Base-by-base conservation (phyloP, 2,888 invertebrate species). In the Blera fallax region DNA sequence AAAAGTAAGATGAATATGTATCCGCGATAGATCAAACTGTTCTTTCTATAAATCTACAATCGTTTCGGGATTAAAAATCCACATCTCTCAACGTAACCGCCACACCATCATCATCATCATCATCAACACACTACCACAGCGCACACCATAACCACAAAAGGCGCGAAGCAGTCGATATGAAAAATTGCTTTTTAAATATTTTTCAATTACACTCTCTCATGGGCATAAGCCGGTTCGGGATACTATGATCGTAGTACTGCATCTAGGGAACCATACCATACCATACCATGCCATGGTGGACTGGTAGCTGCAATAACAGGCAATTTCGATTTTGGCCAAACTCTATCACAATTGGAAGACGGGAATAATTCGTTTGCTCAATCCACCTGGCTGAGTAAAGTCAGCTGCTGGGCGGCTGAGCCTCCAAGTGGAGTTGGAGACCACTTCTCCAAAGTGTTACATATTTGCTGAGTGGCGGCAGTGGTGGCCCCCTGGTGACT, bases 141-240 rank as follows among this genome's bases (percentile, higher is more conserved):
- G 62, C 67, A 52, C 10, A 37, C 45, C 48, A 48, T 67, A 72
- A 77, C 85, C 85, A 77, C 80, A 85, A 85, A 81, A 80, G 76
- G 81, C 85, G 85, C 85, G 81, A 80, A 72, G 40, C 72, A 80
- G 65, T 81, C 81, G 72, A 85, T 85, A 85, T 85, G 76, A 85
- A 72, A 85, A 85, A 85, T 85, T 85, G 85, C 67, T 85, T 85
- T 85, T 85, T 81, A 85, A 85, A 85, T 85, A 85, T 85, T 85
- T 85, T 85, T 85, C 85, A 85, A 85, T 85, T 85, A 81, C 81
- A 85, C 76, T 70, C 74, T 79, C 80, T 69, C 58, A 45, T 70
- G 67, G 73, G 67, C 64, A 64, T 73, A 27, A 34, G 54, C 37
- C 21, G 52, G 18, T 54, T 7, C 65, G 18, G 18, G 27, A 37